phyloP scores from a whole-genome alignment of 2,888 invertebrate genomes.

The Clusia tigrina region DNA sequence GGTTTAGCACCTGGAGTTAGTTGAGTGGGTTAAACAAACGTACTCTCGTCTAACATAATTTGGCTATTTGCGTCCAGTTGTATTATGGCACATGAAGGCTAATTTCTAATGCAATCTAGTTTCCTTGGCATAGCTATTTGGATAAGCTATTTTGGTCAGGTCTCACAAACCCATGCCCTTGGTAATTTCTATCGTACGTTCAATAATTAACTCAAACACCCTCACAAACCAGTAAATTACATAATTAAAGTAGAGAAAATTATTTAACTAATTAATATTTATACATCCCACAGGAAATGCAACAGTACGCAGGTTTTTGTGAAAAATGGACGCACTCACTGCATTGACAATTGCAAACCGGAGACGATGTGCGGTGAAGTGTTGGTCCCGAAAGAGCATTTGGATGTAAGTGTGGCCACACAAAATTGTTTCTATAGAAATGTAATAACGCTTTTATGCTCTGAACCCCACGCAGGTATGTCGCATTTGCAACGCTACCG shows the following conservation, averaged over 20 bases:
- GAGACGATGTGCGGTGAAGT: conserved; percentile 97
- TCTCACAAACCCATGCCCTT: no score
- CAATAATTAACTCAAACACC: no score
- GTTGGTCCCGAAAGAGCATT: conserved; percentile 88
- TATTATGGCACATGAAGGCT: no score
- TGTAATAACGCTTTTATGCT: not conserved
- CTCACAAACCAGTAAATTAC: no score
- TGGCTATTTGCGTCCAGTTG: no score
- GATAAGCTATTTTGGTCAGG: no score
- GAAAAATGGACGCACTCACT: conserved; percentile 83
- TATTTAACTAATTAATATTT: not conserved
- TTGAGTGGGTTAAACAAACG: no score
- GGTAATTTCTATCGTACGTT: no score
- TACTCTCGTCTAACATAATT: no score
- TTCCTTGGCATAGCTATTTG: no score
- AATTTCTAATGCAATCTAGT: no score
- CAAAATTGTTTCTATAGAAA: not conserved
- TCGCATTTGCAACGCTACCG: conserved; percentile 85
- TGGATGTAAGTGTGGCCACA: conserved; percentile 76
- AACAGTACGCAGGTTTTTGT: conserved; percentile 88
- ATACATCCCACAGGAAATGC: conserved; percentile 78
- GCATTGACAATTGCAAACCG: conserved; percentile 82
- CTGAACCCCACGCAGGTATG: conserved; percentile 73
- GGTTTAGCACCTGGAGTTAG: no score
- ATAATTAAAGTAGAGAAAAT: not conserved